Percentiles rank a stretch among this genome's conserved stretches.
These are phyloP conservation scores for Helarctos malayanus DNA, from an alignment of 2,797 vertebrate genomes.

Conservation along the genomic window DNA sequence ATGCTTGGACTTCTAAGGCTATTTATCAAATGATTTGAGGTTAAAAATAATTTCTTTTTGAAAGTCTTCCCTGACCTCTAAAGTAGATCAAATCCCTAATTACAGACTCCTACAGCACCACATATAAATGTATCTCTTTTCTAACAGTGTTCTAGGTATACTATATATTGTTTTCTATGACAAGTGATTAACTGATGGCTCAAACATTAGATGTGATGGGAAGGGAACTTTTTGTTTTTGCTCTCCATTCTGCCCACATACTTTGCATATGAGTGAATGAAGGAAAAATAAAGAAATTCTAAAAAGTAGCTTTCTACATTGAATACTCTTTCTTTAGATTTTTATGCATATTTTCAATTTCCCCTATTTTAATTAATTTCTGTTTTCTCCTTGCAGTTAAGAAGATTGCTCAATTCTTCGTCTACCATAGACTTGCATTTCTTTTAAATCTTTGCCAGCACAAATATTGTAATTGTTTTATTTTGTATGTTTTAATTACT, in stretches of 20 bases:
- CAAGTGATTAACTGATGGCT: background rate
- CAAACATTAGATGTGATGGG: background rate
- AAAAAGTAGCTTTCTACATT: background rate
- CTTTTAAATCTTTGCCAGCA: background rate
- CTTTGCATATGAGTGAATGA: background rate
- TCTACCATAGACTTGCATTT: background rate
- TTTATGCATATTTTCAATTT: background rate
- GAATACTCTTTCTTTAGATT: background rate
- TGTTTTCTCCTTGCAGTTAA: background rate
- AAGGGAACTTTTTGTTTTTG: background rate
- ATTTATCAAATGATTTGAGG: background rate
- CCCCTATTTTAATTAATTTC: background rate
- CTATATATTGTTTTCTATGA: background rate
- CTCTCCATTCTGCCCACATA: background rate
- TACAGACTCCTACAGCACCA: background rate
- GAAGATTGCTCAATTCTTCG: background rate
- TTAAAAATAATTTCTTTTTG: background rate
- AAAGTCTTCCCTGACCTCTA: background rate
- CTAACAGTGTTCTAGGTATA: background rate
- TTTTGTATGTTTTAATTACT: background rate
- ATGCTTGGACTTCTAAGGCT: slow-evolving; percentile 6
- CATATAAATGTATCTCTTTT: background rate
- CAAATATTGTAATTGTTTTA: slow-evolving; percentile 44
- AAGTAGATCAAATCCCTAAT: background rate
- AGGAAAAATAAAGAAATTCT: background rate